Evolutionary conservation across 1,140 invertebrate genomes (phyloP).

Genomic region (Chironomus striatipennis): DNA sequence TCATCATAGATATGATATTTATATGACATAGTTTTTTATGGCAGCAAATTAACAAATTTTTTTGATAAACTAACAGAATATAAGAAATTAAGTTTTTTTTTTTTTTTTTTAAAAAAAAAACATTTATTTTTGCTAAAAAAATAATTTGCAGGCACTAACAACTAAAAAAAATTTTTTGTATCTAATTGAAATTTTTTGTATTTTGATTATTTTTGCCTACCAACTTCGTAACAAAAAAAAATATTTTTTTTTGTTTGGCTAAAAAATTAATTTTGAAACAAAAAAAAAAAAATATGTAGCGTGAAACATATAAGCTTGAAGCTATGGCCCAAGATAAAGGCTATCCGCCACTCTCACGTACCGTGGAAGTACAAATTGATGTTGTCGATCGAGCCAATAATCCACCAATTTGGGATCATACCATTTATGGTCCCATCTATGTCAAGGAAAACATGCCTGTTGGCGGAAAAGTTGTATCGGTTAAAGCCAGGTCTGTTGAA

Average conservation of each 20-base stretch:
- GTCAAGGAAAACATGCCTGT: conserved; percentile 94
- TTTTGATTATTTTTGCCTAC: conserved; percentile 43
- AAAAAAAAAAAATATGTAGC: conserved; percentile 48
- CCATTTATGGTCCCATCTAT: conserved; percentile 91
- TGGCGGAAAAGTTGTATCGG: conserved; percentile 90
- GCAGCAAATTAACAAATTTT: not conserved
- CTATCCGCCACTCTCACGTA: conserved; percentile 82
- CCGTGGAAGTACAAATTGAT: conserved; percentile 94
- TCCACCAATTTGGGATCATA: conserved; percentile 93
- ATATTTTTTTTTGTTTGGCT: not conserved
- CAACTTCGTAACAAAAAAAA: conserved; percentile 28
- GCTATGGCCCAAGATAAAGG: conserved; percentile 95
- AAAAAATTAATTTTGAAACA: conserved; percentile 1
- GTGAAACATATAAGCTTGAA: conserved; percentile 94
- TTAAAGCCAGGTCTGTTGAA: conserved; percentile 90
- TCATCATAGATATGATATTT: not conserved
- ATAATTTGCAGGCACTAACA: not conserved
- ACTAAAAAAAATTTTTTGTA: conserved; percentile 33
- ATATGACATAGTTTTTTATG: not conserved
- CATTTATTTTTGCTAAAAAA: not conserved
- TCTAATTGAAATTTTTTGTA: not conserved
- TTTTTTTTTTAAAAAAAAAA: no score
- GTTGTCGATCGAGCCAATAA: conserved; percentile 95
- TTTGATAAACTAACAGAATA: conserved; percentile 18
- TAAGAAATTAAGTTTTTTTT: conserved; percentile 24